phyloP scores from a whole-genome alignment of 2,888 invertebrate species.

The Dryococelus australis region DNA sequence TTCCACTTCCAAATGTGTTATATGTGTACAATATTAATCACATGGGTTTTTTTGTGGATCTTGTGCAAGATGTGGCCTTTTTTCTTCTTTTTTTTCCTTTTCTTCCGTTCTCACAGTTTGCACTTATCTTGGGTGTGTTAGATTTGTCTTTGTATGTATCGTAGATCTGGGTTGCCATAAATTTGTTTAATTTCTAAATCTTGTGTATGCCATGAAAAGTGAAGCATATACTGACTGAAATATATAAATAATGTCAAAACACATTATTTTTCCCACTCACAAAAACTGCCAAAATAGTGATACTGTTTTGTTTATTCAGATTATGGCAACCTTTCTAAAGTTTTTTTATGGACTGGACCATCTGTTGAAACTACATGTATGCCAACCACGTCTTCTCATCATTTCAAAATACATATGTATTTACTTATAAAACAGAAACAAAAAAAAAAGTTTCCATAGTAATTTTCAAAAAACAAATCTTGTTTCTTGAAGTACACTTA shows the following conservation, averaged over 20 bases:
- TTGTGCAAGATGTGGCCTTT: constrained; percentile 31
- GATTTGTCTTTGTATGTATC: background rate
- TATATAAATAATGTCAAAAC: too few species aligned
- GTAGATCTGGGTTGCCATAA: background rate
- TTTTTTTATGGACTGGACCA: background rate
- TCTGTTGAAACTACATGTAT: background rate
- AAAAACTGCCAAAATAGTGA: background rate
- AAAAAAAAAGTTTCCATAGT: too few species aligned
- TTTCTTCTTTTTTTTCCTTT: constrained; percentile 33
- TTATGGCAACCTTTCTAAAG: background rate
- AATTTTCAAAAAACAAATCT: too few species aligned
- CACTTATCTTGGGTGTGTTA: background rate
- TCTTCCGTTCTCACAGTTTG: constrained; percentile 29
- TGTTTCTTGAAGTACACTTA: too few species aligned
- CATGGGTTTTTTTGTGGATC: constrained; percentile 20
- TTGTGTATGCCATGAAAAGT: background rate
- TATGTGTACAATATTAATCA: background rate
- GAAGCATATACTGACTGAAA: background rate
- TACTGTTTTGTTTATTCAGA: background rate
- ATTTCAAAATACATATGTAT: too few species aligned
- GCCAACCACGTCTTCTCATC: background rate
- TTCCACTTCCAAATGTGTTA: background rate
- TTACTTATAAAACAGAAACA: too few species aligned
- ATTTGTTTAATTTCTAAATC: background rate
- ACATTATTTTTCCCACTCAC: too few species aligned